These are phyloP conservation scores for Mellilla xanthometata DNA, from an alignment of 2,888 invertebrate species.

Conservation along the genomic window DNA sequence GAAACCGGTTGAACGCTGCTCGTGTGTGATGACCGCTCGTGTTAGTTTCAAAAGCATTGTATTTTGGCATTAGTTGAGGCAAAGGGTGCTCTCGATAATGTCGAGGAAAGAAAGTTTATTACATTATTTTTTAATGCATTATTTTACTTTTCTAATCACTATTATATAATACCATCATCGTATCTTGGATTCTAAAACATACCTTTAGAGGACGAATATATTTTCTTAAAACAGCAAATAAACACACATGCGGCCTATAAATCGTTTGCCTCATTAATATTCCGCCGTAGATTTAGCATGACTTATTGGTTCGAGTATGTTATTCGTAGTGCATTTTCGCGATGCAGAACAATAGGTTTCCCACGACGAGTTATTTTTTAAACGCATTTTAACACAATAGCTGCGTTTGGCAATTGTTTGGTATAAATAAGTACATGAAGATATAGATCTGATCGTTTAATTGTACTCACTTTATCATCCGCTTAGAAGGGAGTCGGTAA, in stretches of 20 bases:
- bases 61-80: too few relatives aligned
- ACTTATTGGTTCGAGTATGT: slow-evolving; percentile 38
- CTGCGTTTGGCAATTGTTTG: slow-evolving; percentile 62
- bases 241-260: not conserved
- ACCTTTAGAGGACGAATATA: too few relatives aligned
- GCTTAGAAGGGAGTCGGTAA: slow-evolving; percentile 1
- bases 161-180: too few relatives aligned
- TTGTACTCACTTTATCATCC: slow-evolving; percentile 25
- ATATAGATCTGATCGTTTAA: slow-evolving; percentile 50
- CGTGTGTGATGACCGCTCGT: not conserved
- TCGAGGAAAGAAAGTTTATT: too few relatives aligned
- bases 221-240: too few relatives aligned
- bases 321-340: slow-evolving; percentile 45
- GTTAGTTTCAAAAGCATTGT: not conserved
- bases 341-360: slow-evolving; percentile 54
- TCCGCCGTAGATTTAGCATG: slow-evolving; percentile 38
- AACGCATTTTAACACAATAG: slow-evolving; percentile 52
- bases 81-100: too few relatives aligned
- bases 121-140: too few relatives aligned
- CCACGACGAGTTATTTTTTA: slow-evolving; percentile 54
- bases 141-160: too few relatives aligned
- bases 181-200: too few relatives aligned
- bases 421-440: slow-evolving; percentile 37
- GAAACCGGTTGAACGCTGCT: slow-evolving; percentile 24
- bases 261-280: slow-evolving; percentile 25